phyloP scores from a whole-genome alignment of 2,113 vertebrate genomes.

The Myrmecophaga tridactyla region DNA sequence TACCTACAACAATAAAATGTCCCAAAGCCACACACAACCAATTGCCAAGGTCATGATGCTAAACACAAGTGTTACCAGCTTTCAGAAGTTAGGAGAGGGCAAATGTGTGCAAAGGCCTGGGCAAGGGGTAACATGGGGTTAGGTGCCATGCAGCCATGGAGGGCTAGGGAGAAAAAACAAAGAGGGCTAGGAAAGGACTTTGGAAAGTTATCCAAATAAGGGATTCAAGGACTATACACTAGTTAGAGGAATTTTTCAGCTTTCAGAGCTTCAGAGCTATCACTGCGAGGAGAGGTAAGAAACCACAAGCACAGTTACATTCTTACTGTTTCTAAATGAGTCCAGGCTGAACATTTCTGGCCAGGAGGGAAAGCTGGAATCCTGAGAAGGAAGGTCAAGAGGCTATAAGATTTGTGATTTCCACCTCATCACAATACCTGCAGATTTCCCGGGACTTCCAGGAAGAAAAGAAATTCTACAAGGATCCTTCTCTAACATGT shows the following conservation, averaged over 20 bases:
- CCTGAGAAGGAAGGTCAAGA: slow-evolving; percentile 71
- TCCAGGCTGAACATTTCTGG: slow-evolving; percentile 88
- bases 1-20: neutral
- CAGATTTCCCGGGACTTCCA: neutral
- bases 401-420: neutral
- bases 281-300: neutral
- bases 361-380: slow-evolving; percentile 70
- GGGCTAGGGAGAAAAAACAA: no score
- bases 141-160: neutral
- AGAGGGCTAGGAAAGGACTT: neutral
- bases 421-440: neutral
- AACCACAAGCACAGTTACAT: neutral
- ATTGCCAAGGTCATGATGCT: neutral
- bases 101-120: neutral
- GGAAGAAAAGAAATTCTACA: slow-evolving; percentile 23
- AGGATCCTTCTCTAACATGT: neutral
- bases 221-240: neutral
- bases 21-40: neutral
- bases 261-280: neutral
- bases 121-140: no score
- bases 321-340: slow-evolving; percentile 86
- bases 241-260: neutral
- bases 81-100: neutral
- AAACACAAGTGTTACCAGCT: neutral
- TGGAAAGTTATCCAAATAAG: neutral